These are phyloP conservation scores for Cistogaster globosa DNA, from an alignment of 2,888 invertebrate species.

Conservation along the genomic window DNA sequence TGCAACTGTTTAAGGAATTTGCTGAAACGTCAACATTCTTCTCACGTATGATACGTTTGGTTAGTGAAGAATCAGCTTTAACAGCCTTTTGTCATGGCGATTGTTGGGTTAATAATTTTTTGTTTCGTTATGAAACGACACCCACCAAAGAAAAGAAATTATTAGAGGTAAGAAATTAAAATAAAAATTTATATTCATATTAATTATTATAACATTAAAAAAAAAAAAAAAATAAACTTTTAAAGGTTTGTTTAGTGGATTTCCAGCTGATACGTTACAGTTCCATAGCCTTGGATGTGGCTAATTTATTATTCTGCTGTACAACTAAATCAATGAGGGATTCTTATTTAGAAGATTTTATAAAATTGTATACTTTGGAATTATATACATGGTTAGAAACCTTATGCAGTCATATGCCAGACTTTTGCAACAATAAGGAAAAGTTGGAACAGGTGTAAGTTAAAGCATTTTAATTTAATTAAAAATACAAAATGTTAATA, in stretches of 20 bases:
- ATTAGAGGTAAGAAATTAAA: constrained; percentile 83
- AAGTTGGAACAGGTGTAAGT: constrained; percentile 85
- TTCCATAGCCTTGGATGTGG: constrained; percentile 88
- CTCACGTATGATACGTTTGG: constrained; percentile 87
- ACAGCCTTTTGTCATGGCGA: constrained; percentile 90
- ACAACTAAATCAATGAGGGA: constrained; percentile 86
- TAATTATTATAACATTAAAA: too few relatives aligned
- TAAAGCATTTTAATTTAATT: neutral
- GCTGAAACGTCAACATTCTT: constrained; percentile 87
- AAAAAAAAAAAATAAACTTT: neutral
- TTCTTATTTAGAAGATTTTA: constrained; percentile 84
- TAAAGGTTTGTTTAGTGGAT: constrained; percentile 87
- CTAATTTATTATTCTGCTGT: constrained; percentile 87
- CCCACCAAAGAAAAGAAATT: constrained; percentile 83
- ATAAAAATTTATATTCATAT: too few relatives aligned
- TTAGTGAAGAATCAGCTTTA: constrained; percentile 86
- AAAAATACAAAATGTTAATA: neutral
- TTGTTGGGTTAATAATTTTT: constrained; percentile 90
- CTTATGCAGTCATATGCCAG: constrained; percentile 83
- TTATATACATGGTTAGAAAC: constrained; percentile 84
- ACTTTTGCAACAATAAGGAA: constrained; percentile 83
- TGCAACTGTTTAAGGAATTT: constrained; percentile 86
- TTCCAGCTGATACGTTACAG: constrained; percentile 89
- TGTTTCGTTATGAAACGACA: constrained; percentile 85
- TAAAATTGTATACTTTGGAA: constrained; percentile 86